Evolutionary conservation across 2,113 vertebrate genomes (phyloP), one percentile per base, ranked within the genome.

Genomic region (Bubalus kerabau): DNA sequence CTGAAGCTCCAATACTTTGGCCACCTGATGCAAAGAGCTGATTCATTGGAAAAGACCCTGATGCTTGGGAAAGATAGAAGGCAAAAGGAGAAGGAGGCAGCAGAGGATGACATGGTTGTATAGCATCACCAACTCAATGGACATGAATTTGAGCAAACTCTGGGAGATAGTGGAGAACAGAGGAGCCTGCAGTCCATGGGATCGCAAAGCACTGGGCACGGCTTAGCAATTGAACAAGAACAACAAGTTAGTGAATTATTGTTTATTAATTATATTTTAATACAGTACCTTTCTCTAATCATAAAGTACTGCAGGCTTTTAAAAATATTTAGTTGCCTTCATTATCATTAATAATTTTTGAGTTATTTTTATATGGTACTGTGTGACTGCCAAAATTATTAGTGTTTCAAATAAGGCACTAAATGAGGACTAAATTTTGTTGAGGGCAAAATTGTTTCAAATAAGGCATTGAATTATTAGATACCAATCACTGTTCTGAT

Each of bases 361-460:
- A 93, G 24, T 88, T 97, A 92, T 90, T 90, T 95, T 81, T 90
- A 59, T 80, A 76, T 57, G 6, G 24, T 84, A 52, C 23, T 74
- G 1, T 57, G 12, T 84, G 46, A 94, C 92, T 82, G 43, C 71
- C 88, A 60, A 93, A 64, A 87, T 76, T 30, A 93, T 46, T 48
- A 82, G 52, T 91, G 43, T 93, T 96, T 96, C 67, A 96, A 78
- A 71, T 86, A 87, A 95, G 90, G 19, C 91, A 86, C 36, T 91
- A 86, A 82, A 85, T 56, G 48, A 89, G 46, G 60, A 36, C 60
- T 92, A 32, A 81, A 67, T 94, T 93, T 76, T 88, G 89, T 90
- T 92, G 64, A 95, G 80, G 57, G 59, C n/a, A 96, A 82, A 97
- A 54, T 87, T 74, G 28, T 92, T 97, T 87, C 40, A 74, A 57